Conservation (phyloP, 2,888 invertebrate species). For the Hypolimnas misippus region DNA sequence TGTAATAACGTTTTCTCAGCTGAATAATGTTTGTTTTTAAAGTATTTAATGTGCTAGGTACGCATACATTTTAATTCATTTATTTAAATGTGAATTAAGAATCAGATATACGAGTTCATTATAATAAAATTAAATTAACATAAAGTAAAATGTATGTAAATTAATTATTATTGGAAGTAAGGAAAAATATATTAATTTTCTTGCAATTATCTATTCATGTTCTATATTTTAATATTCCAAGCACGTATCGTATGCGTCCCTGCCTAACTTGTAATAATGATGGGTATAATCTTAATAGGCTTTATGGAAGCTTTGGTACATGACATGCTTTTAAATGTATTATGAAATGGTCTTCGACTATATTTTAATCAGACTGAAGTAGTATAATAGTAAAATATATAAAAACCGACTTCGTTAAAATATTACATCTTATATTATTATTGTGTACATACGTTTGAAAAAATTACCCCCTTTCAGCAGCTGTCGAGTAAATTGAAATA, state of each 20-base stretch:
- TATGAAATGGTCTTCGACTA: neutral
- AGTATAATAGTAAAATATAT: no score
- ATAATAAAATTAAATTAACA: no score
- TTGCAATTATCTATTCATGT: neutral
- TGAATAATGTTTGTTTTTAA: neutral
- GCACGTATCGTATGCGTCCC: slow-evolving; percentile 17
- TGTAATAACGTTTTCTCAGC: neutral
- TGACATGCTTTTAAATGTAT: slow-evolving; percentile 10
- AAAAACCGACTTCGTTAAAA: neutral
- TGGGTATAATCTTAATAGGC: slow-evolving; percentile 6
- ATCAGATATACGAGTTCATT: neutral
- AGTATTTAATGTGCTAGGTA: neutral
- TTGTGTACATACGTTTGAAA: no score
- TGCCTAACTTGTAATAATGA: slow-evolving; percentile 17
- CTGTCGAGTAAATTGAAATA: no score
- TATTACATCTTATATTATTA: no score
- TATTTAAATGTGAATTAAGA: neutral
- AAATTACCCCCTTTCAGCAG: no score
- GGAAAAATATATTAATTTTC: neutral
- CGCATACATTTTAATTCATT: neutral
- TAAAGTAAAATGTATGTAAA: no score
- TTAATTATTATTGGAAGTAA: no score
- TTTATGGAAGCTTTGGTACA: slow-evolving; percentile 20
- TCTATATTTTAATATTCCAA: slow-evolving; percentile 16
- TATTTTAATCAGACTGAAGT: no score